These are phyloP conservation scores for Ciconia stormi DNA, from an alignment of 2,113 vertebrate genomes.

Conservation along the genomic window DNA sequence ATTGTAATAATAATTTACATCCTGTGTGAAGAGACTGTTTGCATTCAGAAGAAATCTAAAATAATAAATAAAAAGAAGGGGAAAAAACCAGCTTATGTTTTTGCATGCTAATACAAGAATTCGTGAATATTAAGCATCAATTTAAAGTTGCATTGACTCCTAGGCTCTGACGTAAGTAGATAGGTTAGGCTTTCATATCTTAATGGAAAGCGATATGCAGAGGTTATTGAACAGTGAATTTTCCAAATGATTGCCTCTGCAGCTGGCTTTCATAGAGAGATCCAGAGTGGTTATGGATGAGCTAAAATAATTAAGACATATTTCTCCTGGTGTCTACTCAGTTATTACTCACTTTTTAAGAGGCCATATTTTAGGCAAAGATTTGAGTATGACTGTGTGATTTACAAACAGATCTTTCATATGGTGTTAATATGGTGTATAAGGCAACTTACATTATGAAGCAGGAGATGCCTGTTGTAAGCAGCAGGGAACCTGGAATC, in stretches of 20 bases:
- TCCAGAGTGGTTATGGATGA: conserved; percentile 57
- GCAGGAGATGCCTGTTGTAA: neutral
- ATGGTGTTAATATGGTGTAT: neutral
- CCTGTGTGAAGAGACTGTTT: conserved; percentile 70
- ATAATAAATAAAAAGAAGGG: conserved; percentile 17
- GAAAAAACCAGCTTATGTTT: conserved; percentile 28
- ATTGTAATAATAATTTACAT: conserved; percentile 79
- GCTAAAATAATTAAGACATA: conserved; percentile 66
- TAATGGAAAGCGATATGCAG: neutral
- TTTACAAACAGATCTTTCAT: neutral
- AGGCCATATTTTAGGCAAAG: conserved; percentile 38
- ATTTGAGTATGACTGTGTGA: neutral
- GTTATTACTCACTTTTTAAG: conserved; percentile 53
- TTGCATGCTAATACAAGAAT: conserved; percentile 66
- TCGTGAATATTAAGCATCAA: conserved; percentile 65
- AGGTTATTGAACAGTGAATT: conserved; percentile 24
- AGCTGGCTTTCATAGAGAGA: conserved; percentile 63
- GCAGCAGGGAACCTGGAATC: neutral
- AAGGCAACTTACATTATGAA: neutral
- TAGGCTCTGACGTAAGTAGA: neutral
- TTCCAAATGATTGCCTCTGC: conserved; percentile 66
- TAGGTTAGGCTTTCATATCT: conserved; percentile 49
- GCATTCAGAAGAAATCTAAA: conserved; percentile 55
- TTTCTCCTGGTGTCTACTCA: conserved; percentile 31
- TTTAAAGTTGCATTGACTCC: conserved; percentile 57